Percentiles rank a stretch among this genome's conserved stretches.
Conservation (phyloP, 2,888 invertebrate genomes). For the Eristalis pertinax region DNA sequence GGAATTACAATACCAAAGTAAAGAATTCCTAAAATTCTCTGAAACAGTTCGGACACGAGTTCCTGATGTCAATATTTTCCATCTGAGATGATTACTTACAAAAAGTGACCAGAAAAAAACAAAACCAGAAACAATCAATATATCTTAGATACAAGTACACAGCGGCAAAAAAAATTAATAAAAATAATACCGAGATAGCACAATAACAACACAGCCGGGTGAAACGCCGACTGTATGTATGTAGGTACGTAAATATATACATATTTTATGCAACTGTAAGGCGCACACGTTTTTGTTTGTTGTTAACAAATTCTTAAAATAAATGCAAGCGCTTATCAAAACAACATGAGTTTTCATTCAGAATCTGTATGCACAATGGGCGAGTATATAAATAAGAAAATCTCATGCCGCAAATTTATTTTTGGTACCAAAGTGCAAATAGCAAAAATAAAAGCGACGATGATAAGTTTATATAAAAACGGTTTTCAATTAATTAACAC, state of each 20-base stretch:
- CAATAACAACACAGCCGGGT: not conserved
- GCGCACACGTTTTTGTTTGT: slow-evolving; percentile 16
- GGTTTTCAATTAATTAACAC: slow-evolving; percentile 43
- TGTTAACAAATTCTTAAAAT: slow-evolving; percentile 50
- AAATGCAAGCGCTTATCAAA: slow-evolving; percentile 52
- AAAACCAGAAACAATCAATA: not conserved
- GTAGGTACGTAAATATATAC: not conserved
- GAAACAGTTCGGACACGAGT: too few relatives aligned
- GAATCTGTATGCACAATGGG: slow-evolving; percentile 24
- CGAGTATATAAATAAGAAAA: slow-evolving; percentile 44
- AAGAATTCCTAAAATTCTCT: too few relatives aligned
- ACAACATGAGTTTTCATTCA: slow-evolving; percentile 57
- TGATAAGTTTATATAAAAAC: slow-evolving; percentile 40
- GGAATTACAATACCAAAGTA: too few relatives aligned
- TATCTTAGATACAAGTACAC: not conserved
- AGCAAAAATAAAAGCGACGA: slow-evolving; percentile 37
- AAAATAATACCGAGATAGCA: not conserved
- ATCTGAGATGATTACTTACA: not conserved
- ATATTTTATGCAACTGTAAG: slow-evolving; percentile 43
- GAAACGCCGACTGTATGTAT: not conserved
- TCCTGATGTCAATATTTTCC: too few relatives aligned
- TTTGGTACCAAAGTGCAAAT: slow-evolving; percentile 59
- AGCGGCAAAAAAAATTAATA: not conserved
- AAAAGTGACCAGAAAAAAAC: not conserved
- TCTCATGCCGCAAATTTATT: slow-evolving; percentile 56